Evolutionary conservation across 2,797 vertebrate genomes (phyloP).

Genomic region (Glyptemys insculpta): DNA sequence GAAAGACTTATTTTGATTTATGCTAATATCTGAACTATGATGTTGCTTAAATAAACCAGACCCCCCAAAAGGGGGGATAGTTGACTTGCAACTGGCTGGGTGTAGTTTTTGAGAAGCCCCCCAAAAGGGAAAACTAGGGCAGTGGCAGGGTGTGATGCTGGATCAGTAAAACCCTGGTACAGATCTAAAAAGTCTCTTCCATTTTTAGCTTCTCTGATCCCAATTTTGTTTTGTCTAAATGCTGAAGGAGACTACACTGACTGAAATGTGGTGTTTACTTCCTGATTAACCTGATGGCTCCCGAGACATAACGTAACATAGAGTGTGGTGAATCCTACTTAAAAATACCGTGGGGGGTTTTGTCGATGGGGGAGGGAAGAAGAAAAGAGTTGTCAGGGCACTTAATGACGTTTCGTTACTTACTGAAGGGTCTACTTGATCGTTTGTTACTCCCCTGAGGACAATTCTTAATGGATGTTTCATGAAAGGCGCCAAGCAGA

Average conservation of each 20-base stretch:
- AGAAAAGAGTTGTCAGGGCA: background rate
- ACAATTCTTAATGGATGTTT: slow-evolving; percentile 90
- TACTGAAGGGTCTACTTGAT: slow-evolving; percentile 93
- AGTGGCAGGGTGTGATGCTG: background rate
- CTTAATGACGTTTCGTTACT: slow-evolving; percentile 68
- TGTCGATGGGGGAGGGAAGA: too few relatives aligned
- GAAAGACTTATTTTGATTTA: background rate
- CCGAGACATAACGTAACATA: background rate
- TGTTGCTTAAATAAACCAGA: background rate
- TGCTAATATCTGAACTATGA: background rate
- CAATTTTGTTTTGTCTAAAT: background rate
- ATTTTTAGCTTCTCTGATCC: background rate
- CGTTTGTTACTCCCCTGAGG: slow-evolving; percentile 93
- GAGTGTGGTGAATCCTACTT: background rate
- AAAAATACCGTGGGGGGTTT: fast-evolving
- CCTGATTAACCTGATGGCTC: background rate
- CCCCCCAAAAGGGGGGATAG: background rate
- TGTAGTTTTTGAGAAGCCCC: background rate
- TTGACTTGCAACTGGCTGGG: background rate
- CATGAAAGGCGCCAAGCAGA: slow-evolving; percentile 96
- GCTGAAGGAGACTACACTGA: background rate
- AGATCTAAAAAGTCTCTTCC: background rate
- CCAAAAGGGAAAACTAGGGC: background rate
- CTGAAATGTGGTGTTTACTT: background rate
- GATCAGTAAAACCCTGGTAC: background rate